These are phyloP conservation scores for Xylocampa areola DNA, from an alignment of 2,888 invertebrate species.

Conservation along the genomic window DNA sequence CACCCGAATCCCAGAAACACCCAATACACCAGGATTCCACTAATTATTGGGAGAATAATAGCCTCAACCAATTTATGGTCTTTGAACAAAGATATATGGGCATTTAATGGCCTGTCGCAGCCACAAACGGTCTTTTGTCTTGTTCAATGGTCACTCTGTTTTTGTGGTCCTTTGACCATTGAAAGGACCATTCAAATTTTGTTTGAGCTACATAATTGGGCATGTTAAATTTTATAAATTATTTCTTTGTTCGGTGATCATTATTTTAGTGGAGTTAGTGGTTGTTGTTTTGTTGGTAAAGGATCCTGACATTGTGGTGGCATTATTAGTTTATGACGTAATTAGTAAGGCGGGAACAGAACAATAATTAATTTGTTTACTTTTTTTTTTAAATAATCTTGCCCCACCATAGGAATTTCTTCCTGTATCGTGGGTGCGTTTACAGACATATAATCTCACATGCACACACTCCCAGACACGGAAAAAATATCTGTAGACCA, in stretches of 20 bases:
- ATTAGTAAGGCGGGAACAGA: conserved; percentile 9
- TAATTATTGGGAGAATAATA: conserved; percentile 77
- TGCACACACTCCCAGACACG: too few relatives aligned
- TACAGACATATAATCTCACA: too few relatives aligned
- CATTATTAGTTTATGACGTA: conserved; percentile 31
- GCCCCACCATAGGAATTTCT: too few relatives aligned
- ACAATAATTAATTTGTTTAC: conserved; percentile 26
- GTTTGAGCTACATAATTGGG: conserved; percentile 49
- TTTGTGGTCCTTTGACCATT: conserved; percentile 25
- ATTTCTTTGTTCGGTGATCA: conserved; percentile 41
- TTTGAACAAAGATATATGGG: conserved; percentile 70
- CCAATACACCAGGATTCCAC: conserved; percentile 68
- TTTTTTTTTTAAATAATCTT: too few relatives aligned
- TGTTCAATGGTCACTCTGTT: conserved; percentile 45
- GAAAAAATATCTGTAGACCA: too few relatives aligned
- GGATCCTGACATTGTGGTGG: conserved; percentile 28
- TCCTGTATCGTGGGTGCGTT: too few relatives aligned
- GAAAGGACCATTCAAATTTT: conserved; percentile 45
- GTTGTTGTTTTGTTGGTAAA: conserved; percentile 2
- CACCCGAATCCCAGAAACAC: conserved; percentile 53
- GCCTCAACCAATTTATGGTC: conserved; percentile 74
- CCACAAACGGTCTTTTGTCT: conserved; percentile 70
- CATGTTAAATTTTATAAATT: conserved; percentile 46
- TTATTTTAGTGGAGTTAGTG: conserved; percentile 42
- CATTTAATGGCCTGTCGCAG: conserved; percentile 72